Percentiles rank a stretch among this genome's conserved stretches.
phyloP scores from a whole-genome alignment of 2,113 vertebrate genomes.

The Strix uralensis region DNA sequence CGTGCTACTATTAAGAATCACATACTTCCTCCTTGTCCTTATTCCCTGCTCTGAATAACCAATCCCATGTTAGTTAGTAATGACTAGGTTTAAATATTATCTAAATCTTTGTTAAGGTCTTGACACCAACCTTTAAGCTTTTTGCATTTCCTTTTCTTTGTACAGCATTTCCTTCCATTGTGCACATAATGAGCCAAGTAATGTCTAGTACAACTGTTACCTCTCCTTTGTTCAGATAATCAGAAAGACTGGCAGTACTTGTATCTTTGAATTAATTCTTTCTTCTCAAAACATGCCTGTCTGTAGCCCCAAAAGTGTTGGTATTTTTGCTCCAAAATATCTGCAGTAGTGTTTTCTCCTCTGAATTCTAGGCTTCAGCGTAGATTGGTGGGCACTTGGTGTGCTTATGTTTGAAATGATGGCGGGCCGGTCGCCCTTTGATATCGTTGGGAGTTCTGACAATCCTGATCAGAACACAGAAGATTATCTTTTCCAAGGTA shows the following conservation, averaged over 20 bases:
- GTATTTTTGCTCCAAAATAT: neutral
- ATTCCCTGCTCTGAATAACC: neutral
- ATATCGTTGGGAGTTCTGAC: conserved; percentile 97
- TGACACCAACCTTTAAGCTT: neutral
- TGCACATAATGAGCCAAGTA: rapidly evolving
- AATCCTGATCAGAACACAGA: conserved; percentile 99
- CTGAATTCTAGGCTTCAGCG: conserved; percentile 86
- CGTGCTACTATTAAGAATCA: neutral
- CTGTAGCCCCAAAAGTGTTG: neutral
- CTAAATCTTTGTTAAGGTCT: neutral
- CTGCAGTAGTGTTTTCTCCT: neutral
- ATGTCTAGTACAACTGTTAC: neutral
- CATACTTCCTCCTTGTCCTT: neutral
- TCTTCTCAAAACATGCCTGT: neutral
- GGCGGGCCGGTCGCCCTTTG: conserved; percentile 95
- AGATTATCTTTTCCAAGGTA: conserved; percentile 99
- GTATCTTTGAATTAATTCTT: rapidly evolving
- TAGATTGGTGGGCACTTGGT: conserved; percentile 98
- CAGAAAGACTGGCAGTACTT: neutral
- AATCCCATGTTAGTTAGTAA: neutral
- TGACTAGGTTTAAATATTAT: neutral
- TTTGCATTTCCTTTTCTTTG: neutral
- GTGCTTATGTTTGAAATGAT: conserved; percentile 99
- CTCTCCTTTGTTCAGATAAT: neutral
- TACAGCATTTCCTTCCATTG: neutral